Base-by-base conservation (phyloP, 1,140 invertebrate species). In the Drosophila saltans region DNA sequence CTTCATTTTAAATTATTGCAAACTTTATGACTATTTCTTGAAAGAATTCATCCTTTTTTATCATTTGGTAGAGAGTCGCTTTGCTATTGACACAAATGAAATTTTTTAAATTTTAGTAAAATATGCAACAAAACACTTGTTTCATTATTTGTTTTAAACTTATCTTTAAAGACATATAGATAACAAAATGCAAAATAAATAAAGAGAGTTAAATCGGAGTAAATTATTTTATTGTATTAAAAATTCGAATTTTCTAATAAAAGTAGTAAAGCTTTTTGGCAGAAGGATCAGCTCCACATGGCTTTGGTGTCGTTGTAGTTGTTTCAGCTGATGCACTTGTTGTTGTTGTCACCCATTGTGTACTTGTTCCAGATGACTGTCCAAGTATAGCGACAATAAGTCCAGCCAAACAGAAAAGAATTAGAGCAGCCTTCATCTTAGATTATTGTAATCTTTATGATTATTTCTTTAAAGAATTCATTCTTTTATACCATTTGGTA, bases 181-280 rank as follows among this genome's bases (percentile, higher is more conserved):
- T 16, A 16, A 16, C 16, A 16, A 16, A 16, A 16, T 16, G 16
- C 16, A 16, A 16, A 16, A 16, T 16, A 16, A 16, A 16, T 16
- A 16, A 16, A 16, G 16, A 16, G 16, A 16, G 16, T 16, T 16
- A 16, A 16, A 16, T 16, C 16, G 16, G 16, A 16, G 16, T 16
- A 0, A 16, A 16, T 16, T 16, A 16, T 26, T 26, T n/a, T 0
- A 69, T 21, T 43, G 0, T 3, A 43, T n/a, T 16, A 1, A 8
- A 1, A 0, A 7, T 36, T 36, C 16, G 16, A 16, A 16, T 36
- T 28, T 24, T 57, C 63, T 10, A 72, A n/a, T 72, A 72, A n/a
- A 73, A 73, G 6, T 65, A 39, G 24, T 73, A 65, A 1, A 73
- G 0, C 30, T 73, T 72, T 7, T 43, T 56, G 30, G n/a, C 69